Percentiles rank a stretch among this genome's conserved stretches.
phyloP scores from a whole-genome alignment of 2,797 vertebrate species.

The Sternarchorhynchus goeldii region DNA sequence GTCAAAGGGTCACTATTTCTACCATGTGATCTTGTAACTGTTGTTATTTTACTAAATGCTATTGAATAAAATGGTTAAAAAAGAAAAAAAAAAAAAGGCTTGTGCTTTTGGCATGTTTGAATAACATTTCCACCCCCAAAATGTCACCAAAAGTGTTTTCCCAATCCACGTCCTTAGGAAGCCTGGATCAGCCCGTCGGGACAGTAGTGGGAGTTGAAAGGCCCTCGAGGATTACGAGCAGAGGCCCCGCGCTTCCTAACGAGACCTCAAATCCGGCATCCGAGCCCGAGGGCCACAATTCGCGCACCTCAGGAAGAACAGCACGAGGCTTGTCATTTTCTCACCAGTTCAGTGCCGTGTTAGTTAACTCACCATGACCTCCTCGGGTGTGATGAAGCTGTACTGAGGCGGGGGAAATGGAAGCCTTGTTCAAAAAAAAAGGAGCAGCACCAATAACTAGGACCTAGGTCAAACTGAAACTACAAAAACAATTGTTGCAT shows the following conservation, averaged over 20 bases:
- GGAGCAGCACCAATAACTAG: not conserved
- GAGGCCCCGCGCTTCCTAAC: constrained; percentile 17
- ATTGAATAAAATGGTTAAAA: too few species aligned
- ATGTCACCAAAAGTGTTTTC: not conserved
- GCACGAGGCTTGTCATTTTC: constrained; percentile 14
- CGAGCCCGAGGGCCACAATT: constrained; percentile 10
- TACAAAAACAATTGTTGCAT: not conserved
- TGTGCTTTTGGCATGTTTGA: not conserved
- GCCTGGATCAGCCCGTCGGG: not conserved
- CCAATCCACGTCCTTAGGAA: not conserved
- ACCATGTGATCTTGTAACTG: too few species aligned
- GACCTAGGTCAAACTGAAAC: not conserved
- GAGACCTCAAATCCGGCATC: constrained; percentile 20
- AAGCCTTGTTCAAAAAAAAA: too few species aligned
- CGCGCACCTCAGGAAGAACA: not conserved
- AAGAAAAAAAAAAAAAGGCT: not conserved
- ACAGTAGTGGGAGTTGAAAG: constrained; percentile 16
- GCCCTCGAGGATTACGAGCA: constrained; percentile 24
- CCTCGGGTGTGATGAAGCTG: too few species aligned
- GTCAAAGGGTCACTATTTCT: too few species aligned
- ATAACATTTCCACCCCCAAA: not conserved
- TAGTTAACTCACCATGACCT: not conserved
- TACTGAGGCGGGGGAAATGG: too few species aligned
- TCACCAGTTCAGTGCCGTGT: not conserved
- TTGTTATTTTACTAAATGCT: too few species aligned